phyloP scores from a whole-genome alignment of 2,888 invertebrate species.

The Drosophila macrospina region DNA sequence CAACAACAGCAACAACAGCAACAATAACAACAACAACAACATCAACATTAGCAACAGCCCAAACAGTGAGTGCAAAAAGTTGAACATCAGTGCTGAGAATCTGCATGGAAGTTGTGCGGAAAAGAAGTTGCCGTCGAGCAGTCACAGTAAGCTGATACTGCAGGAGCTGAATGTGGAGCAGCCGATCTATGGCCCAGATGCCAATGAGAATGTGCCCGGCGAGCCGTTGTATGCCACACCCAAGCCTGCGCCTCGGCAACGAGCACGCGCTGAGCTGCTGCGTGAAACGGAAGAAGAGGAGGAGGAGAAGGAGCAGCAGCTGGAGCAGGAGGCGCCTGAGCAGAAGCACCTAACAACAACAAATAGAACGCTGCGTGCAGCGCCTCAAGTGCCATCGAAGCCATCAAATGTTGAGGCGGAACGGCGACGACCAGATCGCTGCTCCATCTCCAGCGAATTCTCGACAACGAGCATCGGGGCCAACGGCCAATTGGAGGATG shows the following conservation, averaged over 20 bases:
- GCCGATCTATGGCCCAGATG: constrained; percentile 80
- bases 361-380: constrained; percentile 21
- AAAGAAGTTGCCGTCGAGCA: constrained; percentile 70
- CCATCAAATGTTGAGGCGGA: constrained; percentile 73
- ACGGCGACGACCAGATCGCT: constrained; percentile 55
- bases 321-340: not conserved
- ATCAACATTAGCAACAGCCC: constrained; percentile 16
- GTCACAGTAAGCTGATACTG: constrained; percentile 72
- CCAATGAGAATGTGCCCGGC: constrained; percentile 78
- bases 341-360: not conserved
- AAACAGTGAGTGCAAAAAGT: constrained; percentile 64
- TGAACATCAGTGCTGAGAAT: constrained; percentile 82
- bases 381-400: constrained; percentile 62
- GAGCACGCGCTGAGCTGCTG: constrained; percentile 42
- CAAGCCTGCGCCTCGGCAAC: constrained; percentile 83
- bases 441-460: constrained; percentile 80
- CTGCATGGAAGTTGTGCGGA: constrained; percentile 76
- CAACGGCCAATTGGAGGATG: constrained; percentile 47
- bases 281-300: constrained; percentile 1
- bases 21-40: constrained; percentile 55
- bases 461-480: constrained; percentile 73
- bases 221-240: constrained; percentile 74
- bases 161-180: constrained; percentile 53
- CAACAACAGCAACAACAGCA: constrained; percentile 35
- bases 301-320: not conserved